Evolutionary conservation across 2,888 invertebrate species (phyloP).

Genomic region (Tetanocera ferruginea): DNA sequence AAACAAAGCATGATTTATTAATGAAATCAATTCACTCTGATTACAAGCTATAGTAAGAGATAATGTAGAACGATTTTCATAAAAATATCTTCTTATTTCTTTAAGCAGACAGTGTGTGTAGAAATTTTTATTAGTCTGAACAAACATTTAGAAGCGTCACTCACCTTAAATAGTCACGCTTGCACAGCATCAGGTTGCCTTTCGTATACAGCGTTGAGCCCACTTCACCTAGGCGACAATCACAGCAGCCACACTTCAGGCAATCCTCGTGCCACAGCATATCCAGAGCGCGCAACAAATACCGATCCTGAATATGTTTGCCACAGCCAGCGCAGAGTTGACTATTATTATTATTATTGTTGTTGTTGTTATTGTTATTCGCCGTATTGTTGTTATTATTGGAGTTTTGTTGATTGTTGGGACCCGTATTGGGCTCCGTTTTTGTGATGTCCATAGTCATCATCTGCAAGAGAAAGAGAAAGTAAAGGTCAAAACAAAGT

Average conservation of each 20-base stretch:
- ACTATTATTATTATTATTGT: slow-evolving; percentile 68
- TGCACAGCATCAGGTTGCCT: slow-evolving; percentile 95
- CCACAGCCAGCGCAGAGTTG: slow-evolving; percentile 95
- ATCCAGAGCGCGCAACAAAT: slow-evolving; percentile 91
- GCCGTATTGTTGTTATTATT: slow-evolving; percentile 52
- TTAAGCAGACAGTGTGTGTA: too few species aligned
- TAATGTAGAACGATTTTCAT: too few species aligned
- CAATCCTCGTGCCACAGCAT: slow-evolving; percentile 99
- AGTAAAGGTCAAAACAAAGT: slow-evolving; percentile 41
- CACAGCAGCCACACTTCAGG: slow-evolving; percentile 96
- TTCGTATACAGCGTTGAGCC: slow-evolving; percentile 96
- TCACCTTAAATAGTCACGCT: slow-evolving; percentile 94
- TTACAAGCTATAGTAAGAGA: too few species aligned
- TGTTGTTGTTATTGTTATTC: slow-evolving; percentile 56
- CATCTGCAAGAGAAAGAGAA: slow-evolving; percentile 66
- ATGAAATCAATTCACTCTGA: too few species aligned
- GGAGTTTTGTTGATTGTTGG: slow-evolving; percentile 59
- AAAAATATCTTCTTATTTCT: too few species aligned
- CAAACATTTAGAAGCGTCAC: slow-evolving; percentile 27
- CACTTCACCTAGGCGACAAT: slow-evolving; percentile 95
- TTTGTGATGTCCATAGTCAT: slow-evolving; percentile 93
- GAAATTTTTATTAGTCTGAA: too few species aligned
- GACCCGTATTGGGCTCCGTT: slow-evolving; percentile 74
- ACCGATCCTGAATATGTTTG: slow-evolving; percentile 93
- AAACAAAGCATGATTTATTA: too few species aligned